These are phyloP conservation scores for Teleiodes luculella DNA, from an alignment of 2,888 invertebrate genomes.

Conservation along the genomic window DNA sequence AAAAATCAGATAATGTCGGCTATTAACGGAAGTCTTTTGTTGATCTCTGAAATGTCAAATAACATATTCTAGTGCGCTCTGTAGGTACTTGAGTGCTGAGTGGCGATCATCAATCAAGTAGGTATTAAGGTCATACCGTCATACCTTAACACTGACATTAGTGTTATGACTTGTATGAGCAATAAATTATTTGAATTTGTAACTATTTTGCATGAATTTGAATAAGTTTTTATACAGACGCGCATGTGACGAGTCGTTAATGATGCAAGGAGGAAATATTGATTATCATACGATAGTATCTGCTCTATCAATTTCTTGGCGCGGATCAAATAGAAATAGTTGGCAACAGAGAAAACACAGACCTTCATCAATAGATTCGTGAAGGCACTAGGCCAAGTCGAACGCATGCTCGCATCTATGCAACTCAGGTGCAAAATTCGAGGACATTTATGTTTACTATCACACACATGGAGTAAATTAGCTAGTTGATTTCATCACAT, in stretches of 20 bases:
- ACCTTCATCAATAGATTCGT: conserved; percentile 46
- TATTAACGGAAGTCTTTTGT: no score
- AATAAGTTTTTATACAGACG: no score
- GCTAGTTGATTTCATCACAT: conserved; percentile 10
- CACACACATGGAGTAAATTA: conserved; percentile 10
- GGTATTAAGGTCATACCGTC: no score
- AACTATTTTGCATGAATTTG: no score
- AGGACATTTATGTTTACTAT: conserved; percentile 27
- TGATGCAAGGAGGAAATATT: not conserved
- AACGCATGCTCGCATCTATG: conserved; percentile 19
- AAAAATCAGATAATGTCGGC: no score
- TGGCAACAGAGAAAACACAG: conserved; percentile 50
- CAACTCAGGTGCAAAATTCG: conserved; percentile 11
- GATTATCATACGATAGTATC: conserved; percentile 31
- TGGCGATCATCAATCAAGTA: no score
- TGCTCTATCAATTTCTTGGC: conserved; percentile 44
- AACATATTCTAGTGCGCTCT: no score
- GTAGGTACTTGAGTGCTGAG: no score
- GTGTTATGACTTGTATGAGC: no score
- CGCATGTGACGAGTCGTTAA: not conserved
- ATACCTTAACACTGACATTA: no score
- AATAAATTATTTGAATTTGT: no score
- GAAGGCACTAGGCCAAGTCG: conserved; percentile 52
- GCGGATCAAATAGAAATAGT: conserved; percentile 48
- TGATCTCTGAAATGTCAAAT: no score